phyloP scores from a whole-genome alignment of 2,888 invertebrate genomes.

The Drosophila ustulata region DNA sequence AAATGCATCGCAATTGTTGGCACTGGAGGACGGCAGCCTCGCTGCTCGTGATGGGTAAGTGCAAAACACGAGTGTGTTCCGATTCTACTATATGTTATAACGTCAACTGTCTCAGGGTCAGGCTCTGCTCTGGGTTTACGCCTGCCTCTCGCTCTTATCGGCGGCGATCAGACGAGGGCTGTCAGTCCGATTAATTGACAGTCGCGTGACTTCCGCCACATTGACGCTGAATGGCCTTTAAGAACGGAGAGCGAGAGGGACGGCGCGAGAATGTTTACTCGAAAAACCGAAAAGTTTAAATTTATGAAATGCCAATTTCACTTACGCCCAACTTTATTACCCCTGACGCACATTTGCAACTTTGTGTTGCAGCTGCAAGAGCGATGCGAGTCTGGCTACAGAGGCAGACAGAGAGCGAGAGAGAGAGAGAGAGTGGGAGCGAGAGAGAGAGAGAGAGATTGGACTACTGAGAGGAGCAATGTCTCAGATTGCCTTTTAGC shows the following conservation, averaged over 20 bases:
- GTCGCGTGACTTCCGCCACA: slow-evolving; percentile 33
- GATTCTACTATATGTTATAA: slow-evolving; percentile 1
- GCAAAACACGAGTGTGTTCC: slow-evolving; percentile 14
- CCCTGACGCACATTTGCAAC: slow-evolving; percentile 83
- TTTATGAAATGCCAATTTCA: slow-evolving; percentile 82
- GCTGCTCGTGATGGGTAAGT: slow-evolving; percentile 64
- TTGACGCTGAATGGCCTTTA: neutral
- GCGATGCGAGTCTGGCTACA: neutral
- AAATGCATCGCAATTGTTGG: slow-evolving; percentile 55
- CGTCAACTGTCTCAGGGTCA: slow-evolving; percentile 6
- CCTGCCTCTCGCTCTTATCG: slow-evolving; percentile 27
- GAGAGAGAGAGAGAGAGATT: neutral
- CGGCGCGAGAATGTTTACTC: neutral
- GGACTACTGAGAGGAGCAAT: slow-evolving; percentile 29
- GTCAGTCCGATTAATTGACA: slow-evolving; percentile 53
- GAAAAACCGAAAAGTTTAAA: slow-evolving; percentile 63
- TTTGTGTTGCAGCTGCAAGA: slow-evolving; percentile 74
- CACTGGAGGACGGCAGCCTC: slow-evolving; percentile 46
- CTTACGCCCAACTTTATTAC: slow-evolving; percentile 83
- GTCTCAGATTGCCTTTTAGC: slow-evolving; percentile 80
- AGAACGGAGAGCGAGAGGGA: neutral
- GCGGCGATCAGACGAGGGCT: slow-evolving; percentile 26
- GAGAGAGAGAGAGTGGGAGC: slow-evolving; percentile 6
- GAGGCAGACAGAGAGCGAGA: slow-evolving; percentile 1
- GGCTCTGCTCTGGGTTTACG: slow-evolving; percentile 1